Evolutionary conservation across 2,797 vertebrate genomes (phyloP).

Genomic region (Ambastaia sidthimunki): DNA sequence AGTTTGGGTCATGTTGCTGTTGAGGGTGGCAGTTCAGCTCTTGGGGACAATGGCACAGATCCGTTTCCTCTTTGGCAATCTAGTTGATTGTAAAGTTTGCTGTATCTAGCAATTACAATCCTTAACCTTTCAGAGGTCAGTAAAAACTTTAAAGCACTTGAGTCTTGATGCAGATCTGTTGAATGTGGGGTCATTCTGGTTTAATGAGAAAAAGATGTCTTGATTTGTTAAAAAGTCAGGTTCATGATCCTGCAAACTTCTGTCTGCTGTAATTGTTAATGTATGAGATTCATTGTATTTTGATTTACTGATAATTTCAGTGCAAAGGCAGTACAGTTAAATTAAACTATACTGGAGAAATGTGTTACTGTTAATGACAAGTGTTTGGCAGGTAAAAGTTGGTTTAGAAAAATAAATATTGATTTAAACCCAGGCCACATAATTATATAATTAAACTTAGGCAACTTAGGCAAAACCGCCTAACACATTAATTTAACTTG

Average conservation of each 20-base stretch:
- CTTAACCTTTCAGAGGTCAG: constrained; percentile 17
- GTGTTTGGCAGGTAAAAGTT: background rate
- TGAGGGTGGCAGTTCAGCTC: constrained; percentile 6
- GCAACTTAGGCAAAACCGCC: too few relatives aligned
- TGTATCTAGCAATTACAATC: constrained; percentile 6
- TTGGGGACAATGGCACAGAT: background rate
- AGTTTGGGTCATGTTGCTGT: constrained; percentile 50
- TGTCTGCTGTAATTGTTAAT: background rate
- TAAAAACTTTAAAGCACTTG: background rate
- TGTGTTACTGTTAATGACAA: background rate
- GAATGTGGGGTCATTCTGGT: background rate
- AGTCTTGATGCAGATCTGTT: background rate
- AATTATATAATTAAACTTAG: background rate
- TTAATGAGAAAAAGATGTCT: background rate
- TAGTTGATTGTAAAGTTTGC: background rate
- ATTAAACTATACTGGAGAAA: background rate
- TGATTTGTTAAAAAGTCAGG: background rate
- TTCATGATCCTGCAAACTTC: background rate
- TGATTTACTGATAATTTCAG: too few relatives aligned
- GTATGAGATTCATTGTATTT: too few relatives aligned
- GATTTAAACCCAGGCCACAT: background rate
- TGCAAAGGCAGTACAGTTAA: too few relatives aligned
- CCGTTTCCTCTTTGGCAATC: background rate
- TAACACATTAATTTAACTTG: too few relatives aligned
- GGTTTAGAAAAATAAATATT: background rate